phyloP scores from a whole-genome alignment of 2,888 invertebrate species.

The Sphinx pinastri region DNA sequence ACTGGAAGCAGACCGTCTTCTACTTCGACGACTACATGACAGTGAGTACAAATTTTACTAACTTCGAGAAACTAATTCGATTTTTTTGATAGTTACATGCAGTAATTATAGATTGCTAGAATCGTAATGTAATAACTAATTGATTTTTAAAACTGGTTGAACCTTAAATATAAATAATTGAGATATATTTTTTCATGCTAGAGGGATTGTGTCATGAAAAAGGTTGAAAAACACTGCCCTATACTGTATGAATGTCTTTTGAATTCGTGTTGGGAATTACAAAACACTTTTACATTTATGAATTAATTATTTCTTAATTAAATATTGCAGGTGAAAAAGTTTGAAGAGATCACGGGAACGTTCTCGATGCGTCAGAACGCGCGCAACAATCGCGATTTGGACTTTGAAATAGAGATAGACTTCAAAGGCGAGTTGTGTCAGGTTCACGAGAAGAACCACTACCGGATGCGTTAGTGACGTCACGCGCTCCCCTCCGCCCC shows the following conservation, averaged over 20 bases:
- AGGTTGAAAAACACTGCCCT: too few relatives aligned
- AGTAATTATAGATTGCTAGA: too few relatives aligned
- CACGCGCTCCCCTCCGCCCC: neutral
- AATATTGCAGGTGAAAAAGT: slow-evolving; percentile 88
- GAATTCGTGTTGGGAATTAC: too few relatives aligned
- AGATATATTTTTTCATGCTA: too few relatives aligned
- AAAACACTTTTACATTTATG: too few relatives aligned
- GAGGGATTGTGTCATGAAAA: too few relatives aligned
- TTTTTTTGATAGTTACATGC: too few relatives aligned
- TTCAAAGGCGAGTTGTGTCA: slow-evolving; percentile 96
- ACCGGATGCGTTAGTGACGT: slow-evolving; percentile 92
- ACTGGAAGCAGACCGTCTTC: slow-evolving; percentile 99
- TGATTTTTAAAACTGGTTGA: too few relatives aligned
- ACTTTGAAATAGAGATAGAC: slow-evolving; percentile 96
- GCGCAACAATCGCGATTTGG: slow-evolving; percentile 97
- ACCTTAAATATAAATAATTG: too few relatives aligned
- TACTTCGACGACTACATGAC: slow-evolving; percentile 99
- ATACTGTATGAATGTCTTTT: too few relatives aligned
- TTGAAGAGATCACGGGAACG: slow-evolving; percentile 95
- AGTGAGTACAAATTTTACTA: slow-evolving; percentile 63
- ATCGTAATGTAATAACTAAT: too few relatives aligned
- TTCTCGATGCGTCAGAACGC: slow-evolving; percentile 98
- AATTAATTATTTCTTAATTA: too few relatives aligned
- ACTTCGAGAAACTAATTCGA: neutral
- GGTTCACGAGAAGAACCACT: slow-evolving; percentile 93